phyloP scores from a whole-genome alignment of 2,113 vertebrate species.

The Oryzias melastigma region DNA sequence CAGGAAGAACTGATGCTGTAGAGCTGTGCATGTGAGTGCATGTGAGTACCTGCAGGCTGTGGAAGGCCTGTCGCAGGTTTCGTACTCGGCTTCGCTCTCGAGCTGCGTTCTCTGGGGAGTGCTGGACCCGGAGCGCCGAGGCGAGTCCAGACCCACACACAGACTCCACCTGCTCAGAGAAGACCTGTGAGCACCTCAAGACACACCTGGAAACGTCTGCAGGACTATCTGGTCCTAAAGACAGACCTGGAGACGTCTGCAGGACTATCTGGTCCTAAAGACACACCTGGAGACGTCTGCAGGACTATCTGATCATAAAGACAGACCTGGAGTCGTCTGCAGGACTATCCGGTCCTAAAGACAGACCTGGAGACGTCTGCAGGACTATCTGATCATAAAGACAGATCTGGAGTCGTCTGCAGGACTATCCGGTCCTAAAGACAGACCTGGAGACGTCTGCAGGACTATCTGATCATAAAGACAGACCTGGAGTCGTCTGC shows the following conservation, averaged over 20 bases:
- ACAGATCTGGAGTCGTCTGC: too few relatives aligned
- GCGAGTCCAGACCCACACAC: slow-evolving; percentile 32
- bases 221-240: not conserved
- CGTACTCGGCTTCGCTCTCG: slow-evolving; percentile 81
- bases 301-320: not conserved
- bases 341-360: not conserved
- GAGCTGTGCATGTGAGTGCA: not conserved
- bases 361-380: not conserved
- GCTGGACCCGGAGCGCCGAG: slow-evolving; percentile 45
- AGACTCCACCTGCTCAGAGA: slow-evolving; percentile 38
- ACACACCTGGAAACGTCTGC: not conserved
- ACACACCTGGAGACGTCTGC: not conserved
- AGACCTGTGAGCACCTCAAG: not conserved
- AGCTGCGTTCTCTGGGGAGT: slow-evolving; percentile 77
- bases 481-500: too few relatives aligned
- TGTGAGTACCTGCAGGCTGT: slow-evolving; percentile 79
- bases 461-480: too few relatives aligned
- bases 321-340: not conserved
- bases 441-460: too few relatives aligned
- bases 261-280: not conserved
- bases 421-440: too few relatives aligned
- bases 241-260: not conserved
- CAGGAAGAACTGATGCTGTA: too few relatives aligned
- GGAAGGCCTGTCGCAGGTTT: slow-evolving; percentile 84
- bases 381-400: too few relatives aligned